Conservation (phyloP, 2,113 vertebrate genomes). For the mouse (Mus musculus) region GRCm39 chr11:53776501-53777000, state of each 20-base stretch:
- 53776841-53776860: neutral
- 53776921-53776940: neutral
- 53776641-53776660: neutral
- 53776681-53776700: neutral
- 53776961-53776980: neutral
- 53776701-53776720: neutral
- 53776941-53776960: neutral
- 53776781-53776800: neutral
- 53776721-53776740: neutral
- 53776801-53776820: neutral
- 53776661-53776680: neutral
- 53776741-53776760: neutral
- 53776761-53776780: neutral
- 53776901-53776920: neutral
- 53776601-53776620: neutral
- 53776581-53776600: neutral
- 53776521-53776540: neutral
- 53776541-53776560: neutral
- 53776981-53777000: neutral
- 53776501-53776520: neutral
- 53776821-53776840: neutral
- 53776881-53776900: neutral
- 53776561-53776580: neutral
- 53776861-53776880: neutral
- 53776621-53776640: neutral